phyloP scores from a whole-genome alignment of 2,797 vertebrate species.

The Gobionotothen gibberifrons region DNA sequence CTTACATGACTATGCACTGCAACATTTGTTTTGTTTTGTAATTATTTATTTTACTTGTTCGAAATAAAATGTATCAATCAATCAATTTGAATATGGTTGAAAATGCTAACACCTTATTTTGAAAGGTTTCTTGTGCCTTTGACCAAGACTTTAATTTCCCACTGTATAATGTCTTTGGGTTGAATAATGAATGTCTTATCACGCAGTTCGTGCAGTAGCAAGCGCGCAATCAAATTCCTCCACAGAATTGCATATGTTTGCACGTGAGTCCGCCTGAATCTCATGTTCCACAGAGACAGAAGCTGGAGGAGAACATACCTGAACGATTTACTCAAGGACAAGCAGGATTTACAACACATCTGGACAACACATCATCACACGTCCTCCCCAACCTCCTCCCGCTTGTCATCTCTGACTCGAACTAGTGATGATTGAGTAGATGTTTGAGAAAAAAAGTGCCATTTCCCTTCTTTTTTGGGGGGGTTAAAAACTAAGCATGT shows the following conservation, averaged over 20 bases:
- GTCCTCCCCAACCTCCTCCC: slow-evolving; percentile 15
- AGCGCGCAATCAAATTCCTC: slow-evolving; percentile 39
- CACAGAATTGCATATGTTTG: slow-evolving; percentile 12
- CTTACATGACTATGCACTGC: too few relatives aligned
- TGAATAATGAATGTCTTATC: slow-evolving; percentile 44
- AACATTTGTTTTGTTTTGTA: too few relatives aligned
- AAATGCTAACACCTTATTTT: not conserved
- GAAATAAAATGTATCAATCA: too few relatives aligned
- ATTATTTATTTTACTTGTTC: too few relatives aligned
- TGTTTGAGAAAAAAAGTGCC: slow-evolving; percentile 17
- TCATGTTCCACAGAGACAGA: slow-evolving; percentile 37
- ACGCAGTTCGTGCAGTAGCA: slow-evolving; percentile 15
- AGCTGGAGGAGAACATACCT: slow-evolving; percentile 38
- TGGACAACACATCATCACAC: slow-evolving; percentile 67
- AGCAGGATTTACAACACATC: slow-evolving; percentile 58
- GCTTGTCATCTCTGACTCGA: slow-evolving; percentile 39
- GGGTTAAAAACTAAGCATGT: slow-evolving; percentile 35
- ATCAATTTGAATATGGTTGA: not conserved
- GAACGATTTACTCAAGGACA: slow-evolving; percentile 48
- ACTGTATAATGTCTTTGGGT: slow-evolving; percentile 4
- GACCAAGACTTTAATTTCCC: slow-evolving; percentile 1
- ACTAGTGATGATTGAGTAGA: slow-evolving; percentile 30
- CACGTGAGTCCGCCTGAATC: slow-evolving; percentile 15
- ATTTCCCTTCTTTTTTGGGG: slow-evolving; percentile 15
- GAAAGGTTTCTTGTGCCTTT: not conserved